These are phyloP conservation scores for Alcis repandata DNA, from an alignment of 2,888 invertebrate species.

Conservation along the genomic window DNA sequence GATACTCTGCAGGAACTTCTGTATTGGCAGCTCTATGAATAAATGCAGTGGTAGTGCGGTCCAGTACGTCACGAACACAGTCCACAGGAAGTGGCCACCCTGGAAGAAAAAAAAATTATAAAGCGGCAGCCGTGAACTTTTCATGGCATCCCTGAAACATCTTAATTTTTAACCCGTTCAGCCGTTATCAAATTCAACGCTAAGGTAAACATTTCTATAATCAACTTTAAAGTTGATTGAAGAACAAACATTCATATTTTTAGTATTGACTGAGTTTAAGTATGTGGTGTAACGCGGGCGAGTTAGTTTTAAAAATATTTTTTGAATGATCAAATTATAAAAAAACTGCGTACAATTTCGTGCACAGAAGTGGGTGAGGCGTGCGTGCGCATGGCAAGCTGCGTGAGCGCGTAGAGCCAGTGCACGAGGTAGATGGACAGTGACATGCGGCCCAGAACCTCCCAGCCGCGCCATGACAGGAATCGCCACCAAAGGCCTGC, in stretches of 20 bases:
- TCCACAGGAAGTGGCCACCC: slow-evolving; percentile 60
- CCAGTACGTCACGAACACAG: slow-evolving; percentile 57
- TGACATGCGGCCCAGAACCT: slow-evolving; percentile 65
- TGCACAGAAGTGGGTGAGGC: slow-evolving; percentile 48
- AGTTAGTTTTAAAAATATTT: too few species aligned
- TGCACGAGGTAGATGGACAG: slow-evolving; percentile 65
- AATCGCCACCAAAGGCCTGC: slow-evolving; percentile 61
- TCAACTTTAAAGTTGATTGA: too few species aligned
- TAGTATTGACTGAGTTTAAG: too few species aligned
- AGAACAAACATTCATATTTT: too few species aligned
- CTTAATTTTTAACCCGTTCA: too few species aligned
- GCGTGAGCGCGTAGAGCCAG: slow-evolving; percentile 59
- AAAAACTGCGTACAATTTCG: slow-evolving; percentile 48
- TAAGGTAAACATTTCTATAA: too few species aligned
- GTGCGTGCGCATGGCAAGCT: slow-evolving; percentile 51
- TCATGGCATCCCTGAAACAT: too few species aligned
- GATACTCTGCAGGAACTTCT: slow-evolving; percentile 55
- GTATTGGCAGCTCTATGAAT: slow-evolving; percentile 60
- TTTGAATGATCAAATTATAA: neutral
- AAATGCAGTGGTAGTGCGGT: slow-evolving; percentile 62
- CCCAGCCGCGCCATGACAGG: slow-evolving; percentile 68
- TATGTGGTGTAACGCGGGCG: too few species aligned
- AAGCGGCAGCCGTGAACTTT: neutral
- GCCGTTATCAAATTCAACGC: too few species aligned
- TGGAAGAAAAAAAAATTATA: slow-evolving; percentile 40